Evolutionary conservation across 2,113 vertebrate genomes (phyloP).

Genomic region (Brachyistius frenatus): DNA sequence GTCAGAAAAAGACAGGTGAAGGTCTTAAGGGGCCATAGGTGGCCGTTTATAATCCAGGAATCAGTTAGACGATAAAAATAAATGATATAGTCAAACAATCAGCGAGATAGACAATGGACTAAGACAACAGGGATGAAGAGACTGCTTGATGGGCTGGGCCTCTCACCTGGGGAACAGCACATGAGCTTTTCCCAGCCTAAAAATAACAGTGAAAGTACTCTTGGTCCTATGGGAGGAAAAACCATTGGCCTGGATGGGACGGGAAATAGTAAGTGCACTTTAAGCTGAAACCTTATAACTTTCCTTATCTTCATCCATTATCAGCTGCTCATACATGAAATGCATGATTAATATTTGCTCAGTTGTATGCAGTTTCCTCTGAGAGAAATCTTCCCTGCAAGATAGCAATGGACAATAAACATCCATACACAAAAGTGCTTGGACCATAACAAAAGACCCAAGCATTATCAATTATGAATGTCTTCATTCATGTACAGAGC

Average conservation of each 20-base stretch:
- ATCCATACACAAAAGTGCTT: constrained; percentile 47
- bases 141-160: constrained; percentile 57
- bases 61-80: neutral
- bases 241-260: constrained; percentile 71
- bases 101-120: constrained; percentile 1
- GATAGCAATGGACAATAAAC: constrained; percentile 44
- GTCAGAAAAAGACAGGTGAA: neutral
- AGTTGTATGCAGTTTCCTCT: neutral
- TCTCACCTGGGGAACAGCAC: constrained; percentile 71
- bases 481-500: constrained; percentile 38
- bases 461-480: constrained; percentile 61
- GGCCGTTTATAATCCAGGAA: neutral
- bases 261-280: constrained; percentile 65
- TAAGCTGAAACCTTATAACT: constrained; percentile 54
- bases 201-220: constrained; percentile 75
- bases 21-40: neutral
- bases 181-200: constrained; percentile 77
- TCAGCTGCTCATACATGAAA: constrained; percentile 40
- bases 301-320: constrained; percentile 42
- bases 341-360: constrained; percentile 41
- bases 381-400: neutral
- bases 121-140: constrained; percentile 25
- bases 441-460: constrained; percentile 23
- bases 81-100: neutral
- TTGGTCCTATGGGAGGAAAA: constrained; percentile 62